Conservation (phyloP, 2,797 vertebrate genomes). For the Syndactyla subalaris region DNA sequence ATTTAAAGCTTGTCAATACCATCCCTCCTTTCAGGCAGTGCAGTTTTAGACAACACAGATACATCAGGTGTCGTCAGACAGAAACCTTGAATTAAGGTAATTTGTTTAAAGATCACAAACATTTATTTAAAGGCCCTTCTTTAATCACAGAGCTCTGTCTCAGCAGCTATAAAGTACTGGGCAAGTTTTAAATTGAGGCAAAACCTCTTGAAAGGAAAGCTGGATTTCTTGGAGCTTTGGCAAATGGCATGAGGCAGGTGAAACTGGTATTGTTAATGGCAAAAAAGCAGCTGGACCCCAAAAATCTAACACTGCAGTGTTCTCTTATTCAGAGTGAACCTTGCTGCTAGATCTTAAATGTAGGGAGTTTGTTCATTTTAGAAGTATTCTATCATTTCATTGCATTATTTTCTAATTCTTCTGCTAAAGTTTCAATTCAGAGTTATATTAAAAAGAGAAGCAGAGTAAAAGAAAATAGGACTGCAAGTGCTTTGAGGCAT, state of each 20-base stretch:
- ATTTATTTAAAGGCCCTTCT: background rate
- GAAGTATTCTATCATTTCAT: background rate
- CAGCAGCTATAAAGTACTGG: background rate
- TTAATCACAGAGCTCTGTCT: background rate
- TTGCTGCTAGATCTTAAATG: background rate
- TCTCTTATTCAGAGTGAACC: background rate
- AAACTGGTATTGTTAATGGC: background rate
- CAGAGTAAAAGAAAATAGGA: background rate
- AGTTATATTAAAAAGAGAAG: background rate
- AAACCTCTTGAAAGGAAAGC: background rate
- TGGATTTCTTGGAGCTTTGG: background rate
- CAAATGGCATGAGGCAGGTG: background rate
- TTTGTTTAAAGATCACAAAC: background rate
- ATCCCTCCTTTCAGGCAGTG: background rate
- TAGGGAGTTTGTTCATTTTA: background rate
- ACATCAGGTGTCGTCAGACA: background rate
- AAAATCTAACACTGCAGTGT: background rate
- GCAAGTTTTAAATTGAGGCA: background rate
- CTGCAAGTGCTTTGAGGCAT: background rate
- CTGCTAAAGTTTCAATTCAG: background rate
- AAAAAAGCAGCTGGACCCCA: background rate
- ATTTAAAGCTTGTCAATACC: slow-evolving; percentile 16
- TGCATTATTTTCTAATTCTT: background rate
- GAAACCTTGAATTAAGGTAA: background rate
- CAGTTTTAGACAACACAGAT: background rate